Percentiles rank a stretch among this genome's conserved stretches.
phyloP scores from a whole-genome alignment of 2,113 vertebrate genomes.

The Daphoenositta chrysoptera region DNA sequence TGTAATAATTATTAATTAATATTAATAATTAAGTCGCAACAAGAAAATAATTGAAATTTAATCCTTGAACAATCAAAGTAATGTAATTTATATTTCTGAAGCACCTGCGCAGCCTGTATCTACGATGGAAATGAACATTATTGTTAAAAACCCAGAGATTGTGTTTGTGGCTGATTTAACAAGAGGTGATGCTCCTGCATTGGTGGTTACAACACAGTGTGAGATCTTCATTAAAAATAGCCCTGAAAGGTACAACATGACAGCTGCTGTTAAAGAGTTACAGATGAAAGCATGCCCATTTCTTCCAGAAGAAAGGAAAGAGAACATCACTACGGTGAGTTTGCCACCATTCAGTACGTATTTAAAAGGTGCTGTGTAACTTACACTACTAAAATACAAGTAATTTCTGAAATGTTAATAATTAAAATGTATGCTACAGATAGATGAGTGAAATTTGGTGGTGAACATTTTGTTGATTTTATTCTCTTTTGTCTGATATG shows the following conservation, averaged over 20 bases:
- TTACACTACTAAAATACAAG: neutral
- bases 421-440: neutral
- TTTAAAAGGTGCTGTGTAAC: neutral
- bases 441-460: neutral
- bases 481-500: neutral
- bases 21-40: neutral
- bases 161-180: conserved; percentile 97
- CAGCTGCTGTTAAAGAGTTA: conserved; percentile 85
- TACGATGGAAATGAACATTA: conserved; percentile 83
- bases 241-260: conserved; percentile 76
- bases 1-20: neutral
- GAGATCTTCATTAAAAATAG: conserved; percentile 81
- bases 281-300: conserved; percentile 92
- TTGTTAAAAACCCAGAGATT: conserved; percentile 92
- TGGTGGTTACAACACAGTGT: conserved; percentile 91
- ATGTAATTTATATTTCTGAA: conserved; percentile 43
- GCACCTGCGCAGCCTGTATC: conserved; percentile 67
- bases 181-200: conserved; percentile 85
- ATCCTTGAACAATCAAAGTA: neutral
- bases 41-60: neutral
- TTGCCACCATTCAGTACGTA: neutral
- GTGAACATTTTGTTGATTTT: neutral
- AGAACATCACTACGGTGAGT: conserved; percentile 85
- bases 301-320: conserved; percentile 80
- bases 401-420: neutral